phyloP scores from a whole-genome alignment of 2,888 invertebrate species.

The Molanna angustata region DNA sequence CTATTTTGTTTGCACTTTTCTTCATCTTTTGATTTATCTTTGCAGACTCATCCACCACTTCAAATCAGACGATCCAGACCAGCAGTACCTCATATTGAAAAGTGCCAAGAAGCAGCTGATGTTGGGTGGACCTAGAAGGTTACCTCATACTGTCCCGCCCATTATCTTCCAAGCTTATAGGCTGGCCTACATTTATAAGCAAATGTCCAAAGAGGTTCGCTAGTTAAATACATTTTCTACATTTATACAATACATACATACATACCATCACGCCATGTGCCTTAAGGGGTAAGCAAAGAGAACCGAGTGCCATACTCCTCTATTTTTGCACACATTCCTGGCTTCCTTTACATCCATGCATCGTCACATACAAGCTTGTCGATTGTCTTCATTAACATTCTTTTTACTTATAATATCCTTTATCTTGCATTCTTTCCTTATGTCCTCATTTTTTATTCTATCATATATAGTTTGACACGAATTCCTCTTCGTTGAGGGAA shows the following conservation, averaged over 20 bases:
- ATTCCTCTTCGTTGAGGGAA: too few relatives aligned
- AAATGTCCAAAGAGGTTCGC: conserved; percentile 72
- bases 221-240: not conserved
- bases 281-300: too few relatives aligned
- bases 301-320: not conserved
- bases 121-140: conserved; percentile 83
- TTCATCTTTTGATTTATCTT: not conserved
- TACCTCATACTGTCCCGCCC: conserved; percentile 90
- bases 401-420: too few relatives aligned
- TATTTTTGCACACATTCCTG: not conserved
- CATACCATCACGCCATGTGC: not conserved
- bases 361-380: too few relatives aligned
- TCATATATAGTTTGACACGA: too few relatives aligned
- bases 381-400: too few relatives aligned
- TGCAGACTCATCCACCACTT: conserved; percentile 77
- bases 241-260: conserved; percentile 1
- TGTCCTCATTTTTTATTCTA: too few relatives aligned
- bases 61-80: conserved; percentile 75
- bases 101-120: conserved; percentile 86
- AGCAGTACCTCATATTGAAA: conserved; percentile 87
- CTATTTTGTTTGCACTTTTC: not conserved
- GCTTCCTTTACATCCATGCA: too few relatives aligned
- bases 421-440: too few relatives aligned
- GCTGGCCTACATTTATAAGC: conserved; percentile 80
- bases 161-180: conserved; percentile 92